Evolutionary conservation across 2,888 invertebrate species (phyloP).

Genomic region (Drosophila mercatorum): DNA sequence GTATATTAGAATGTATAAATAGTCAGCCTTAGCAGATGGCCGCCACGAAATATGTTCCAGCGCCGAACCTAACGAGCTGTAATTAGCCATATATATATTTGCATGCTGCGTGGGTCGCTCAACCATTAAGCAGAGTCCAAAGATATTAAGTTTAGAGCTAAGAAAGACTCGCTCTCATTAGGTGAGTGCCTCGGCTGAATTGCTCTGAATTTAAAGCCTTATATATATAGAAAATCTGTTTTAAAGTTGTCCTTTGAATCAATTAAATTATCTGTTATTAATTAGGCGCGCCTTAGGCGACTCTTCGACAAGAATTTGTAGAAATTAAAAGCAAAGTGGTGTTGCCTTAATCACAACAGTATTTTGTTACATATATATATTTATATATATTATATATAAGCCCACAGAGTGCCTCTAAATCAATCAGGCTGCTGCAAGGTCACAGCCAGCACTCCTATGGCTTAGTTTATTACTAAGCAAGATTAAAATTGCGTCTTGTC

Average conservation of each 20-base stretch:
- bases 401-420: not conserved
- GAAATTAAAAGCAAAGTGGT: not conserved
- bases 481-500: conserved; percentile 28
- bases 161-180: no score
- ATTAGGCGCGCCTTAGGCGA: not conserved
- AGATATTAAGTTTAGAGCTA: not conserved
- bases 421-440: not conserved
- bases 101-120: not conserved
- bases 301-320: not conserved
- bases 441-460: conserved; percentile 1
- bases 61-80: not conserved
- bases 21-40: conserved; percentile 4
- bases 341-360: not conserved
- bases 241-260: not conserved
- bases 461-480: conserved; percentile 11
- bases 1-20: conserved; percentile 26
- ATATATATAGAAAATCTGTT: not conserved
- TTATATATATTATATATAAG: not conserved
- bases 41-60: not conserved
- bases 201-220: no score
- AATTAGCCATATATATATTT: not conserved
- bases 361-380: not conserved
- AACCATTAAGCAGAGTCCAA: not conserved
- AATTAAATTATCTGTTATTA: not conserved
- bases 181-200: no score